These are phyloP conservation scores for Herpailurus yagouaroundi DNA, from an alignment of 2,113 vertebrate species.

Conservation along the genomic window DNA sequence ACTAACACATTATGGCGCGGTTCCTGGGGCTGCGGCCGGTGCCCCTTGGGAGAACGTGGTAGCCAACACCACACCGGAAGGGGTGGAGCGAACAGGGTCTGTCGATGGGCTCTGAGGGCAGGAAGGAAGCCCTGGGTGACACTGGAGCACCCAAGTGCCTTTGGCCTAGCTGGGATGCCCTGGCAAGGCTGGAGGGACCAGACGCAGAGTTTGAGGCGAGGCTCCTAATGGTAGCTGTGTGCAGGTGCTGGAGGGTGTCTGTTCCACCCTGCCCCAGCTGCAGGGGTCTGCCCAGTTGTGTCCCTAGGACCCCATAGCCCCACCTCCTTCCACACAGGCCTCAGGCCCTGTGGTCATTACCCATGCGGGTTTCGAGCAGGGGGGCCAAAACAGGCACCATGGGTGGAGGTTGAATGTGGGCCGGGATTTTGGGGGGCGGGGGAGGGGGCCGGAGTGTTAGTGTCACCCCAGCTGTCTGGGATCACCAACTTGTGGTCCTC, in stretches of 20 bases:
- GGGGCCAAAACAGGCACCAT: background rate
- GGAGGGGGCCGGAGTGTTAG: background rate
- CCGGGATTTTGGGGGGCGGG: background rate
- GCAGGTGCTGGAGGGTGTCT: background rate
- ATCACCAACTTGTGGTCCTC: accelerated
- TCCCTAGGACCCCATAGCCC: background rate
- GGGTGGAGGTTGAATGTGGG: background rate
- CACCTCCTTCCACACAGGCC: background rate
- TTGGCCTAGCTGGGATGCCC: background rate
- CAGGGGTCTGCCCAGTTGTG: background rate
- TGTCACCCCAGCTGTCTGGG: accelerated
- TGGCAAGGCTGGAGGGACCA: too few species aligned
- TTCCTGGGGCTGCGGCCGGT: background rate
- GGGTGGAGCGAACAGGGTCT: background rate
- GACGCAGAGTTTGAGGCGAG: background rate
- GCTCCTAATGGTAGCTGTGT: too few species aligned
- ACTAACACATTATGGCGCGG: background rate
- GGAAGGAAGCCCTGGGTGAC: background rate
- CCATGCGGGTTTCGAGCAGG: background rate
- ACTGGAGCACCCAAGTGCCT: background rate
- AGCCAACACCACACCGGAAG: background rate
- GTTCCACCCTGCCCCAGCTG: background rate
- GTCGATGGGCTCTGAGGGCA: too few species aligned
- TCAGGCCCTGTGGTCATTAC: background rate
- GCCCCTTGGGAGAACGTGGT: background rate